phyloP scores from a whole-genome alignment of 2,113 vertebrate genomes.

The Fulmarus glacialis region DNA sequence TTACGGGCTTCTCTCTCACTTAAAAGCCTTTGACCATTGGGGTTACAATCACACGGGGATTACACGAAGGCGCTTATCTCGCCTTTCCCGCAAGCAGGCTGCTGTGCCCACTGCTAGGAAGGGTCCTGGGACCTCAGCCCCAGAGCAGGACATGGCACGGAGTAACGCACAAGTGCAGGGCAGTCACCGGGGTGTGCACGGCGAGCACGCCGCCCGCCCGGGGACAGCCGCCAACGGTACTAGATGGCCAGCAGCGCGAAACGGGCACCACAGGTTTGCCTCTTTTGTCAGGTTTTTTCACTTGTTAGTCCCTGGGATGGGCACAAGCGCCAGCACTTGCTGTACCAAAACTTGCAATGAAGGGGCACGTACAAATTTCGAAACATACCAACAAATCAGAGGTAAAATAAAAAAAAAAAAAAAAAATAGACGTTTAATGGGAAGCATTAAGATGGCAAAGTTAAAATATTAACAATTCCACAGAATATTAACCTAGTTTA shows the following conservation, averaged over 20 bases:
- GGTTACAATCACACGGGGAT: accelerated
- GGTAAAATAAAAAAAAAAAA: not conserved
- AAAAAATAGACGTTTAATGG: not conserved
- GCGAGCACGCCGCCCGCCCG: too few relatives aligned
- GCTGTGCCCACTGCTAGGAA: too few relatives aligned
- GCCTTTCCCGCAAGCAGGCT: not conserved
- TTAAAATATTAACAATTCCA: not conserved
- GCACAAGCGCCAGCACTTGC: not conserved
- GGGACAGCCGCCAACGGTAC: accelerated
- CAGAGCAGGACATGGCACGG: accelerated
- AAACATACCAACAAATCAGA: not conserved
- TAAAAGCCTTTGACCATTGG: not conserved
- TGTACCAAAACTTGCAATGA: not conserved
- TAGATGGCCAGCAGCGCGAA: accelerated
- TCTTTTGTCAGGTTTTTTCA: not conserved
- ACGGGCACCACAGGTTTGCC: not conserved
- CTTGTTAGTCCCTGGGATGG: not conserved
- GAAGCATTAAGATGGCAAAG: not conserved
- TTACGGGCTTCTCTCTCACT: not conserved
- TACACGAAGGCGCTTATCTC: too few relatives aligned
- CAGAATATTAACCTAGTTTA: not conserved
- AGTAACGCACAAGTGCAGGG: accelerated
- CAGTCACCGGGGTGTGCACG: too few relatives aligned
- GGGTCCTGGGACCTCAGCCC: not conserved
- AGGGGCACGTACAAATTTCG: not conserved